Evolutionary conservation across 30 jellyfish, hydroid and myxozoan species (phyloP).

Genomic region (Mastigias papua): DNA sequence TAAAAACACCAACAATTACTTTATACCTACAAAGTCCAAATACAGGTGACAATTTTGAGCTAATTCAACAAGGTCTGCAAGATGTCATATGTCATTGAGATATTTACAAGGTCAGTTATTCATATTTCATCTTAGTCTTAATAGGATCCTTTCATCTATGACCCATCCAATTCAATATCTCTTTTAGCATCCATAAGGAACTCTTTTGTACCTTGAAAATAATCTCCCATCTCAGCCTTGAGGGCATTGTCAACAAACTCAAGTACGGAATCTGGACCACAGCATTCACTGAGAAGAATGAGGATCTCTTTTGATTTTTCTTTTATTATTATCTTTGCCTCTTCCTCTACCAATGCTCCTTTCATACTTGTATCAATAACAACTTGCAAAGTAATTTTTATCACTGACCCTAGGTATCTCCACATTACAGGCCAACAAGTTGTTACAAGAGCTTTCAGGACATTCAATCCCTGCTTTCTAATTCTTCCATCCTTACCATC

Average conservation of each 20-base stretch:
- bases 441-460: neutral
- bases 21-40: no score
- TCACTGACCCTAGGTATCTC: slow-evolving; percentile 28
- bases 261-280: slow-evolving; percentile 52
- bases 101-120: neutral
- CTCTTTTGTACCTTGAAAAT: slow-evolving; percentile 2
- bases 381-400: slow-evolving; percentile 49
- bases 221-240: slow-evolving; percentile 22
- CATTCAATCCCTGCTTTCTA: slow-evolving; percentile 44
- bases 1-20: no score
- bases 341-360: slow-evolving; percentile 10
- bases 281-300: slow-evolving; percentile 30
- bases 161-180: neutral
- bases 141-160: neutral
- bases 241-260: slow-evolving; percentile 18
- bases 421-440: slow-evolving; percentile 68
- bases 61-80: no score
- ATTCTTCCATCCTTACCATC: slow-evolving; percentile 60
- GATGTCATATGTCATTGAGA: no score
- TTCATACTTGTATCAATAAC: slow-evolving; percentile 36
- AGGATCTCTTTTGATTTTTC: slow-evolving; percentile 11
- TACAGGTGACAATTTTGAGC: no score
- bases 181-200: slow-evolving; percentile 30
- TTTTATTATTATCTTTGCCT: neutral
- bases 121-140: neutral